Conservation (phyloP, 2,797 vertebrate species). For the Pelobates cultripes region DNA sequence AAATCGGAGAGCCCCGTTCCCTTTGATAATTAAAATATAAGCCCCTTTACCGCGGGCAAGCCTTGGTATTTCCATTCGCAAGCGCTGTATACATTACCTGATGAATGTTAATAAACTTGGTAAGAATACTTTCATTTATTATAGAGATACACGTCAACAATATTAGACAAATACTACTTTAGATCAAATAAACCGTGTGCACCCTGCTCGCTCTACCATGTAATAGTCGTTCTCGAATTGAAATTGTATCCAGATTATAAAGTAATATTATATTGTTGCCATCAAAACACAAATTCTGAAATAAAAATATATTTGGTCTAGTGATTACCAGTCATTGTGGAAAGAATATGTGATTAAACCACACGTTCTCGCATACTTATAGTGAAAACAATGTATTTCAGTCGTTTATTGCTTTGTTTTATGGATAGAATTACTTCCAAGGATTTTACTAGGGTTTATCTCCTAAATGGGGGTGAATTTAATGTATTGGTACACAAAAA, state of each 20-base stretch:
- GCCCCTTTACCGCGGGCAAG: no score
- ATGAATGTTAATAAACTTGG: conserved; percentile 43
- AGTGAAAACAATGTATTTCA: no score
- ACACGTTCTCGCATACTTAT: conserved; percentile 22
- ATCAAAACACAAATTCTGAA: conserved; percentile 43
- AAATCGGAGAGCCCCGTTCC: no score
- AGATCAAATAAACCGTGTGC: conserved; percentile 22
- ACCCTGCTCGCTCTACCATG: conserved; percentile 32
- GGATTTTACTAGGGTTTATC: no score
- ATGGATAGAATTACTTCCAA: no score
- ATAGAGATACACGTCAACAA: conserved; percentile 36
- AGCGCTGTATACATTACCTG: not conserved
- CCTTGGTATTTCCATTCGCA: not conserved
- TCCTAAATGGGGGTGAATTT: no score
- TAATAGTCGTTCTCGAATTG: conserved; percentile 43
- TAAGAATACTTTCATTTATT: conserved; percentile 40
- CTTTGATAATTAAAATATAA: no score
- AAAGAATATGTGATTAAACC: conserved; percentile 36
- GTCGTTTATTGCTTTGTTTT: no score
- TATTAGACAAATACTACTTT: conserved; percentile 43
- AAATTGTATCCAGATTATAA: conserved; percentile 50
- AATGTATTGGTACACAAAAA: no score
- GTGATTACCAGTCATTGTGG: conserved; percentile 32
- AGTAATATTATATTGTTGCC: conserved; percentile 34
- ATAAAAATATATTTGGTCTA: conserved; percentile 41